Evolutionary conservation across 1,140 invertebrate genomes (phyloP).

Genomic region (Drosophila kepulauana): DNA sequence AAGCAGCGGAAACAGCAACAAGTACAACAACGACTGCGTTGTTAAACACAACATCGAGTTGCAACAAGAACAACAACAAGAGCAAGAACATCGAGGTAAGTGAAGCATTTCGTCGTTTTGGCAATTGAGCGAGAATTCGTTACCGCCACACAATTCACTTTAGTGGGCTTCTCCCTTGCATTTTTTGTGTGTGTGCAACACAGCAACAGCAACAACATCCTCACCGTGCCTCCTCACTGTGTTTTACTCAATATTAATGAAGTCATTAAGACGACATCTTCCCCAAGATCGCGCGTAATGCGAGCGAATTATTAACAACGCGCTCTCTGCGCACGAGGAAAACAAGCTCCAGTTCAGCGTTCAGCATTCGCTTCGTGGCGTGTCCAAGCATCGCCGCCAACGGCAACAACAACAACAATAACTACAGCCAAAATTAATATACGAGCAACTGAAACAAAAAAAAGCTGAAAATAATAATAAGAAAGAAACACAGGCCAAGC

Average conservation of each 20-base stretch:
- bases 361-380: conserved; percentile 17
- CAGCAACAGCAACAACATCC: not conserved
- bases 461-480: conserved; percentile 47
- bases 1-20: conserved; percentile 57
- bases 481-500: conserved; percentile 51
- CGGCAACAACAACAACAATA: conserved; percentile 55
- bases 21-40: conserved; percentile 25
- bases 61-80: conserved; percentile 14
- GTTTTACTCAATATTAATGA: conserved; percentile 83
- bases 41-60: conserved; percentile 13
- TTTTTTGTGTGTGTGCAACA: not conserved
- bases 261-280: conserved; percentile 83
- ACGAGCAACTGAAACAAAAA: conserved; percentile 48
- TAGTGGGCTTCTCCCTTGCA: conserved; percentile 21
- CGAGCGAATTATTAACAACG: conserved; percentile 81
- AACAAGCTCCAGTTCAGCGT: conserved; percentile 61
- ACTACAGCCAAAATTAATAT: conserved; percentile 61
- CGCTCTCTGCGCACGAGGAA: conserved; percentile 67
- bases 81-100: conserved; percentile 32
- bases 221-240: conserved; percentile 40
- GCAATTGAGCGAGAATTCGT: conserved; percentile 62
- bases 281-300: conserved; percentile 78
- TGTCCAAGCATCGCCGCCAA: conserved; percentile 51
- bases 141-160: conserved; percentile 42
- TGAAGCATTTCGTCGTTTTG: conserved; percentile 65